These are phyloP conservation scores for Odontomyia ornata DNA, from an alignment of 2,888 invertebrate genomes.

Conservation along the genomic window DNA sequence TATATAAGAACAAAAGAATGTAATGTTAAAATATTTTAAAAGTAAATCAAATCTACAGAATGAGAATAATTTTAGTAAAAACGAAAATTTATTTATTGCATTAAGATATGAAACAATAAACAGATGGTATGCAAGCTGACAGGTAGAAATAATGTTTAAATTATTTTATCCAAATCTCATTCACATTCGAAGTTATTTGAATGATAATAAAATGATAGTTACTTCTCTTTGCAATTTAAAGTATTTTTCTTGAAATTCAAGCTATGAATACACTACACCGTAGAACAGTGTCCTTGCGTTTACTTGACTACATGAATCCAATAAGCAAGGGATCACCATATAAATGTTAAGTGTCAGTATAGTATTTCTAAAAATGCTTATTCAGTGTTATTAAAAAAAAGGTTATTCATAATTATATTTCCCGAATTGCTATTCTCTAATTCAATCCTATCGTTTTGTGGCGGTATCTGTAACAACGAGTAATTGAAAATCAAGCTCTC, in stretches of 20 bases:
- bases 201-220: not conserved
- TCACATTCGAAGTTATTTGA: not conserved
- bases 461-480: too few species aligned
- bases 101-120: constrained; percentile 1
- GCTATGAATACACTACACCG: too few species aligned
- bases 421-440: too few species aligned
- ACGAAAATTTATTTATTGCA: constrained; percentile 36
- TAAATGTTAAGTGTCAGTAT: too few species aligned
- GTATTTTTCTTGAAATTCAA: constrained; percentile 12
- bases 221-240: constrained; percentile 33
- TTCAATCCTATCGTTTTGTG: too few species aligned
- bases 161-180: constrained; percentile 24
- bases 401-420: too few species aligned
- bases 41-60: constrained; percentile 21
- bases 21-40: constrained; percentile 28
- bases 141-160: constrained; percentile 6
- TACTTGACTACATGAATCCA: too few species aligned
- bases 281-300: too few species aligned
- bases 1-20: constrained; percentile 23
- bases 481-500: too few species aligned
- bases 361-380: too few species aligned
- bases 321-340: too few species aligned
- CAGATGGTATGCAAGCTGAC: constrained; percentile 10
- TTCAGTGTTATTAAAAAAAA: too few species aligned
- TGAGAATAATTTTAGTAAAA: constrained; percentile 36